Percentiles rank a stretch among this genome's conserved stretches.
These are phyloP conservation scores for Tenthredo mesomela DNA, from an alignment of 2,888 invertebrate species.

Conservation along the genomic window DNA sequence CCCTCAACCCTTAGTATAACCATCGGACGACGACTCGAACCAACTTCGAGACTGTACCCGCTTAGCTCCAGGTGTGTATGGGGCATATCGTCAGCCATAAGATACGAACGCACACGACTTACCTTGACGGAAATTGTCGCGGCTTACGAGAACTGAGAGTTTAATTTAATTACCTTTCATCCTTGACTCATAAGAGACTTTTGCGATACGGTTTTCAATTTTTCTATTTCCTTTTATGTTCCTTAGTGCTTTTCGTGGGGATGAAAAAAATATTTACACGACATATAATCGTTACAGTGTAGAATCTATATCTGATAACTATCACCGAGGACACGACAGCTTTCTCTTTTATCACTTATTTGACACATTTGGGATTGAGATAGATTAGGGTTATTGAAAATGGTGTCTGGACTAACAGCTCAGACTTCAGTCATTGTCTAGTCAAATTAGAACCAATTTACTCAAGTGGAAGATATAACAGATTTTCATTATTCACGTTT, in stretches of 20 bases:
- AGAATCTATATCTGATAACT: background rate
- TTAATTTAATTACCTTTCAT: constrained; percentile 20
- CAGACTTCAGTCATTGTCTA: background rate
- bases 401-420: background rate
- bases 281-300: background rate
- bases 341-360: background rate
- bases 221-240: too few species aligned
- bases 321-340: background rate
- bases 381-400: background rate
- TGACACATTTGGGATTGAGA: background rate
- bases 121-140: background rate
- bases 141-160: constrained; percentile 7
- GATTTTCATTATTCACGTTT: background rate
- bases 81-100: background rate
- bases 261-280: background rate
- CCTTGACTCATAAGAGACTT: background rate
- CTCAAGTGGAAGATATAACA: background rate
- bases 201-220: background rate
- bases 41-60: constrained; percentile 4
- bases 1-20: constrained; percentile 6
- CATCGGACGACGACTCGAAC: constrained; percentile 13
- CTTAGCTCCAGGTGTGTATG: background rate
- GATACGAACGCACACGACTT: background rate
- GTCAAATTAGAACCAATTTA: background rate
- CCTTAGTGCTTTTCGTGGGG: background rate